A percentile compares a stretch with the other conserved stretches of the same genome.
phyloP scores from a whole-genome alignment of 2,888 invertebrate genomes.

The Cordilura impudica region DNA sequence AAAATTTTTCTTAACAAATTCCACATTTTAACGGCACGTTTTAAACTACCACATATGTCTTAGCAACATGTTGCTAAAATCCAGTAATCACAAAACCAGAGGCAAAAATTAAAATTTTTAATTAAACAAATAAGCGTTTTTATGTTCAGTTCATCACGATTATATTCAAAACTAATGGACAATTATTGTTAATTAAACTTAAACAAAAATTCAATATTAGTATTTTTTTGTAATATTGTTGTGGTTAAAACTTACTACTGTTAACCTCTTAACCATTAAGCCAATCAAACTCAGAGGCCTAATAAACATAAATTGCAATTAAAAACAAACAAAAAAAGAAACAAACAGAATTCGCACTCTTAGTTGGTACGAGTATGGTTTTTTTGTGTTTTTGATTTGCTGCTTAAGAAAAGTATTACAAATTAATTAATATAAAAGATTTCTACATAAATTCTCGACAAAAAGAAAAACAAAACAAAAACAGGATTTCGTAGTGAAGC shows the following conservation, averaged over 20 bases:
- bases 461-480: conserved; percentile 8
- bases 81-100: too few relatives aligned
- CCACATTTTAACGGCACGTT: too few relatives aligned
- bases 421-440: conserved; percentile 63
- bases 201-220: not conserved
- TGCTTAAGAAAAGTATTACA: conserved; percentile 33
- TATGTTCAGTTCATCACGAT: not conserved
- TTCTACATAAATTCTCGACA: conserved; percentile 38
- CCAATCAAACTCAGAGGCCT: not conserved
- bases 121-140: not conserved
- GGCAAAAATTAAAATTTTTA: not conserved
- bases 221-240: not conserved
- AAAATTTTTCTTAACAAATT: too few relatives aligned
- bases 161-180: conserved; percentile 2
- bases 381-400: not conserved
- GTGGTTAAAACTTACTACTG: not conserved
- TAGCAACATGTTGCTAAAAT: too few relatives aligned
- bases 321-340: conserved; percentile 21
- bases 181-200: conserved; percentile 25
- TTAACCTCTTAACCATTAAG: not conserved
- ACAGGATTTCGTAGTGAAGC: conserved; percentile 41
- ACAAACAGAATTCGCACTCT: not conserved
- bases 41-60: too few relatives aligned
- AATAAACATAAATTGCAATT: conserved; percentile 59
- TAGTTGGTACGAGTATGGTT: not conserved